These are phyloP conservation scores for Aspidiotus rigidus DNA, from an alignment of 2,888 invertebrate genomes.

Conservation along the genomic window DNA sequence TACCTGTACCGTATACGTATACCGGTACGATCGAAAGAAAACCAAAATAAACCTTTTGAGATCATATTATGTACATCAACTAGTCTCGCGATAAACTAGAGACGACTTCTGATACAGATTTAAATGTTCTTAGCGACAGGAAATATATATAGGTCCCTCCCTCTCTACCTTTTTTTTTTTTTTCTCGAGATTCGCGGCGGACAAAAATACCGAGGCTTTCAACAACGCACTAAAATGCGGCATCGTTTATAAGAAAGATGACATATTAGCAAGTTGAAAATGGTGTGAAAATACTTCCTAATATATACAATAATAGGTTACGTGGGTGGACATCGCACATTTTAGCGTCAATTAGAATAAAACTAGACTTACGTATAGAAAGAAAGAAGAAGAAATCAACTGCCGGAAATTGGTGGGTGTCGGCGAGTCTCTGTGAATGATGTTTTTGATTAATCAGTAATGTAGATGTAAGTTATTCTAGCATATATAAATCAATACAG, in stretches of 20 bases:
- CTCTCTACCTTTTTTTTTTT: too few species aligned
- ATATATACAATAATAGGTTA: neutral
- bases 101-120: neutral
- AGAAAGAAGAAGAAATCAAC: too few species aligned
- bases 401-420: slow-evolving; percentile 3
- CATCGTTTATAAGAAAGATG: neutral
- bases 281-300: neutral
- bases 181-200: too few species aligned
- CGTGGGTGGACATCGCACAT: neutral
- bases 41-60: neutral
- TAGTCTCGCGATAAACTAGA: neutral
- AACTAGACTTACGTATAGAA: too few species aligned
- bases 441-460: too few species aligned
- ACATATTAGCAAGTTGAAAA: neutral
- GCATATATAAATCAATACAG: too few species aligned
- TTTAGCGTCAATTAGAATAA: too few species aligned
- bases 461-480: too few species aligned
- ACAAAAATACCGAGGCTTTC: too few species aligned
- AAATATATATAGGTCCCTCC: neutral
- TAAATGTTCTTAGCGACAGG: slow-evolving; percentile 4
- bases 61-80: neutral
- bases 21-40: neutral
- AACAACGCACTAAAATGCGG: neutral
- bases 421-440: too few species aligned
- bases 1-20: neutral